Evolutionary conservation across 2,113 vertebrate genomes (phyloP), one percentile per base, ranked within the genome.

Genomic region (Hypanus sabinus): DNA sequence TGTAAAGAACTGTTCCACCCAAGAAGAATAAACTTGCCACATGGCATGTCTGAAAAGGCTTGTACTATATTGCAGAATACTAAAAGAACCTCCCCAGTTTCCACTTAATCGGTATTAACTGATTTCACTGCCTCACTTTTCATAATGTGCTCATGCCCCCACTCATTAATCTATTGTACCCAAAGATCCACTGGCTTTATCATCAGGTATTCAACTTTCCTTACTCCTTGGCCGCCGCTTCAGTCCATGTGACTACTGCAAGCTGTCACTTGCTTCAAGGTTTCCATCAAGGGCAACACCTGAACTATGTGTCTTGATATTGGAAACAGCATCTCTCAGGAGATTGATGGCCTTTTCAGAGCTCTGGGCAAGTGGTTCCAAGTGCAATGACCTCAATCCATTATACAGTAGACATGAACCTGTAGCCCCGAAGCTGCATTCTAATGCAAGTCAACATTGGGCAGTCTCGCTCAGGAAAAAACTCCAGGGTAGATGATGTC

Each of bases 401-500:
- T 4, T 22, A 36, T 80, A 20, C 20, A 24, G 80, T 83, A 83
- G 30, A 88, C 60, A 65, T 88, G 85, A 65, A 30, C 55, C 60
- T 14, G 30, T 65, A 57, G 60, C 85, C 62, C 14, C 16, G 1
- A 9, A 65, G 30, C 60, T 65, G 85, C 85, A n/a, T 88, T 88
- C 85, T 14, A n/a, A 65, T 88, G n/a, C 60, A 88, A 6, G 6
- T 88, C 85, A 20, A 88, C 62, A 88, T 33, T 88, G 60, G n/a
- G 6, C 85, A 33, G 30, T 65, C 60, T 88, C 33, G 18, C 60
- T 88, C 60, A 2, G 73, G 81, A 88, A 60, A 88, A 88, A 88
- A 88, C 30, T 88, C 85, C 85, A 18, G 85, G 30, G 57, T 88
- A 20, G 60, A 65, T 88, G 57, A 88, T 88, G 85, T 88, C 33